Percentiles rank a stretch among this genome's conserved stretches.
Conservation (phyloP, 2,797 vertebrate genomes). For the Poeciliopsis presidionis region DNA sequence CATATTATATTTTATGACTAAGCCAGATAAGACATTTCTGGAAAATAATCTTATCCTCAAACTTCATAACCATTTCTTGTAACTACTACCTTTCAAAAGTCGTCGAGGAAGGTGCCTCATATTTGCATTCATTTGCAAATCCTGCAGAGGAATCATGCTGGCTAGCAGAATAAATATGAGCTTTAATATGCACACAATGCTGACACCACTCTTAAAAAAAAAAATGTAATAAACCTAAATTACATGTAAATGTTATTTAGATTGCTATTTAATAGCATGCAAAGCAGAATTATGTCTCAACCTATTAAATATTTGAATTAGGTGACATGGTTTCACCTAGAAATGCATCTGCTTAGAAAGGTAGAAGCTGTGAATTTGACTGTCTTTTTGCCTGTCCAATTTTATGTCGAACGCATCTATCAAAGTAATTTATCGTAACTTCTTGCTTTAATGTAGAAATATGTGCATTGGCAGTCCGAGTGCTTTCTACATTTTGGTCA, state of each 20-base stretch:
- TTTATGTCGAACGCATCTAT: slow-evolving; percentile 11
- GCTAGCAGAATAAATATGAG: slow-evolving; percentile 67
- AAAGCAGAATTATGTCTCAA: slow-evolving; percentile 61
- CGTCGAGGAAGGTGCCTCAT: slow-evolving; percentile 47
- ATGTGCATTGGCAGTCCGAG: slow-evolving; percentile 62
- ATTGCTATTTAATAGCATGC: slow-evolving; percentile 74
- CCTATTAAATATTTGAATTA: slow-evolving; percentile 71
- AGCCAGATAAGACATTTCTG: slow-evolving; percentile 38
- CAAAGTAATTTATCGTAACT: slow-evolving; percentile 25
- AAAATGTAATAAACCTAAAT: slow-evolving; percentile 72
- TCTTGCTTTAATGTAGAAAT: slow-evolving; percentile 60
- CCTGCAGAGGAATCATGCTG: slow-evolving; percentile 62
- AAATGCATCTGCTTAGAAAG: slow-evolving; percentile 33
- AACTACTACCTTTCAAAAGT: slow-evolving; percentile 58
- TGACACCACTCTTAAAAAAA: slow-evolving; percentile 60
- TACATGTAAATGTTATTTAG: slow-evolving; percentile 79
- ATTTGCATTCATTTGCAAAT: slow-evolving; percentile 78
- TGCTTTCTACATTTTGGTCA: slow-evolving; percentile 73
- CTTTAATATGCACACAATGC: slow-evolving; percentile 60
- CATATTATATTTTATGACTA: slow-evolving; percentile 11
- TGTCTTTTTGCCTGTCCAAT: slow-evolving; percentile 2
- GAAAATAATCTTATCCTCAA: slow-evolving; percentile 33
- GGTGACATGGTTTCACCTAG: slow-evolving; percentile 44
- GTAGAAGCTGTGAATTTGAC: slow-evolving; percentile 30
- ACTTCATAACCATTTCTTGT: slow-evolving; percentile 41